Conservation (phyloP, 37 sponge, comb jelly and placozoan species). For the Cladorhizidae sp. region DNA sequence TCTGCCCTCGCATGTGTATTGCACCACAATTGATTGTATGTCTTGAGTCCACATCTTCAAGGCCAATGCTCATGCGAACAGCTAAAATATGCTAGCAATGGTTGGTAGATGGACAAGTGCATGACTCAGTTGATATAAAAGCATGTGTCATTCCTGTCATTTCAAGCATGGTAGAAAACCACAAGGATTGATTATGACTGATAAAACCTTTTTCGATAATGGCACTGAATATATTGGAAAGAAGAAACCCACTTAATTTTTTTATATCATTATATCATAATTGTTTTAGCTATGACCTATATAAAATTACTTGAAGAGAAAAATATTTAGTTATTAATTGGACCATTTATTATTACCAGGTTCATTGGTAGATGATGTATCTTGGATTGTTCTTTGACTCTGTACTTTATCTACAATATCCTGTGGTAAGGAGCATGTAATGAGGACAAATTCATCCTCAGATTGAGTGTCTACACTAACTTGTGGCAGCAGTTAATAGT, state of each 20-base stretch:
- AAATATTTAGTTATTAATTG: neutral
- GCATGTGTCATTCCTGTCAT: conserved; percentile 28
- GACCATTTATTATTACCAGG: no score
- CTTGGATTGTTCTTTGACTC: no score
- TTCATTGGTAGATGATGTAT: no score
- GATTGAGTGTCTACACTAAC: neutral
- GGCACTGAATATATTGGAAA: no score
- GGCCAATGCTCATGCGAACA: conserved; percentile 41
- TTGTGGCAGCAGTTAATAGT: conserved; percentile 8
- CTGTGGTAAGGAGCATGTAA: conserved; percentile 10
- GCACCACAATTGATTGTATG: conserved; percentile 35
- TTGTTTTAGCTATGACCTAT: neutral
- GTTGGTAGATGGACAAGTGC: conserved; percentile 54
- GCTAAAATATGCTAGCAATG: conserved; percentile 66
- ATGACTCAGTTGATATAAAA: conserved; percentile 56
- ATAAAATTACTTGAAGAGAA: neutral
- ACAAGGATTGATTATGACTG: conserved; percentile 24
- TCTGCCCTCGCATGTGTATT: conserved; percentile 23
- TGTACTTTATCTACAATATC: conserved; percentile 12
- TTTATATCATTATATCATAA: neutral
- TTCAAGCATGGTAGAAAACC: conserved; percentile 30
- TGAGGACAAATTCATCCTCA: neutral
- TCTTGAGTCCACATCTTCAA: neutral
- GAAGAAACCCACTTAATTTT: neutral
- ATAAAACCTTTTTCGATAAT: conserved; percentile 22